A percentile compares a stretch with the other conserved stretches of the same genome.
Conservation (phyloP, 1,140 invertebrate genomes). For the Neoseiulus cucumeris region DNA sequence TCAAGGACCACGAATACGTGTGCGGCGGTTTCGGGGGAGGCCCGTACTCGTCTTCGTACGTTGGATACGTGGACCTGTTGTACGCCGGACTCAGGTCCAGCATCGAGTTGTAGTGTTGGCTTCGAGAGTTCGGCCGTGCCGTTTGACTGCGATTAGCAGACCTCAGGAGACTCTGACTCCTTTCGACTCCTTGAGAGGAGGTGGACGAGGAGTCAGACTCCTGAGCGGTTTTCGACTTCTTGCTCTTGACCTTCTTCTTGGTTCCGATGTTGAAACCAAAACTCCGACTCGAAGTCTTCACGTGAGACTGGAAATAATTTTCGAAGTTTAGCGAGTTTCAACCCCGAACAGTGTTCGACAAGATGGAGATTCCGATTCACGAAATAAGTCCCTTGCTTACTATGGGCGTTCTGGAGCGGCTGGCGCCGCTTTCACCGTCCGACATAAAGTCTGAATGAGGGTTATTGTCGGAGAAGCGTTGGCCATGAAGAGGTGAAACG, state of each 20-base stretch:
- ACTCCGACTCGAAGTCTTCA: not conserved
- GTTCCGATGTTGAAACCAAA: conserved; percentile 7
- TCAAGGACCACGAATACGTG: not conserved
- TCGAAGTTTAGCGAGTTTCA: no score
- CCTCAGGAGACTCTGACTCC: not conserved
- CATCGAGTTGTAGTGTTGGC: conserved; percentile 2
- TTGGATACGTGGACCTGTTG: not conserved
- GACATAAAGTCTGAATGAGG: not conserved
- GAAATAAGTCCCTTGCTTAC: not conserved
- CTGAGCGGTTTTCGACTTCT: not conserved
- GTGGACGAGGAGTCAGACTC: conserved; percentile 5
- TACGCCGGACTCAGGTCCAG: not conserved
- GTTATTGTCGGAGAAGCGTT: not conserved
- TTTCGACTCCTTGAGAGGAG: not conserved
- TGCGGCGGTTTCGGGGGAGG: not conserved
- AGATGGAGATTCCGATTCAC: no score
- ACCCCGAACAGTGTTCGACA: no score
- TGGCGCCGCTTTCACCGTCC: not conserved
- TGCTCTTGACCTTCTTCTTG: conserved; percentile 6
- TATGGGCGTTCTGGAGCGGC: not conserved
- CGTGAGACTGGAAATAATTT: not conserved
- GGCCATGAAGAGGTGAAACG: no score
- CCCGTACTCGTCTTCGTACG: not conserved
- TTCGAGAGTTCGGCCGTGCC: not conserved
- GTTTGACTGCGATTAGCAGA: not conserved